Evolutionary conservation across 1,140 invertebrate genomes (phyloP).

Genomic region (Hyposmocoma kahamanoa): DNA sequence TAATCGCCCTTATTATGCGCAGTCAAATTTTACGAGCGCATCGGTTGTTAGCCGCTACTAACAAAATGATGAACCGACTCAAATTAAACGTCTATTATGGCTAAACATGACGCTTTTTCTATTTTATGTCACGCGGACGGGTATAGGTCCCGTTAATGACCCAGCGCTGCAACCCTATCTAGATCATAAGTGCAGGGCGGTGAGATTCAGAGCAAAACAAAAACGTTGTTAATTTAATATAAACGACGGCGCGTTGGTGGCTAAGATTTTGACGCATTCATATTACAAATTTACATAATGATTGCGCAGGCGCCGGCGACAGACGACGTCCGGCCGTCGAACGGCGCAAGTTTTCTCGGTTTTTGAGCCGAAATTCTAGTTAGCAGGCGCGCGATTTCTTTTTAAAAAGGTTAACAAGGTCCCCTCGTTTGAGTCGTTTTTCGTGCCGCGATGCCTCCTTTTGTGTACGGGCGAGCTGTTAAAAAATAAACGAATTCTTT

Average conservation of each 20-base stretch:
- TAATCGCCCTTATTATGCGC: constrained; percentile 62
- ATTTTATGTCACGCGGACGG: constrained; percentile 27
- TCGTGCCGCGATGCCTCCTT: constrained; percentile 64
- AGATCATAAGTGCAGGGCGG: too few species aligned
- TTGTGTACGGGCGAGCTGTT: constrained; percentile 71
- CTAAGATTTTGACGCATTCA: constrained; percentile 41
- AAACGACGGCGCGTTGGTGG: constrained; percentile 23
- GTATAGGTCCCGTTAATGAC: constrained; percentile 31
- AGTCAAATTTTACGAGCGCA: constrained; percentile 66
- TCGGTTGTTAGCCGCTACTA: constrained; percentile 51
- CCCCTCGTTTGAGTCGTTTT: constrained; percentile 67
- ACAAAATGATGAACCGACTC: constrained; percentile 45
- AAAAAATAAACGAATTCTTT: constrained; percentile 74
- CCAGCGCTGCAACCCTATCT: constrained; percentile 15
- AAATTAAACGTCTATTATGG: constrained; percentile 43
- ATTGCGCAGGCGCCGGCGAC: constrained; percentile 59
- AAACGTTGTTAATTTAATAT: background rate
- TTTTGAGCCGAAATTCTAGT: constrained; percentile 71
- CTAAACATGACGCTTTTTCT: constrained; percentile 31
- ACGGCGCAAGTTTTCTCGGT: constrained; percentile 60
- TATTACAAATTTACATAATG: constrained; percentile 65
- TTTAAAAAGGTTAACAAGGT: constrained; percentile 72
- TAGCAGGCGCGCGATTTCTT: constrained; percentile 67
- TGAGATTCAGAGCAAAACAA: background rate
- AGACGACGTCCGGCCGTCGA: constrained; percentile 30